Conservation (phyloP, 2,113 vertebrate genomes). For the Onychostoma macrolepis region DNA sequence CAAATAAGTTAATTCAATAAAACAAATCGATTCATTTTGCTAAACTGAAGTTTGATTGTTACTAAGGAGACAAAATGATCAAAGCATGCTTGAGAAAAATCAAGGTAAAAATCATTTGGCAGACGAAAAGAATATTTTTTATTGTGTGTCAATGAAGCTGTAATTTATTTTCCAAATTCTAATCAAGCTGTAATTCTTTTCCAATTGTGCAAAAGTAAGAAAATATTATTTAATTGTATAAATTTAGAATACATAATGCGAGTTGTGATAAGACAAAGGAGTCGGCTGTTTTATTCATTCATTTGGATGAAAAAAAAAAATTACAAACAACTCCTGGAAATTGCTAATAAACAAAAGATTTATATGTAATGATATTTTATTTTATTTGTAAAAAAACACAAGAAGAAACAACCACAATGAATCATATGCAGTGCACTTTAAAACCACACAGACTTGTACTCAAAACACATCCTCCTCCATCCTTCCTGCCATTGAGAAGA, state of each 20-base stretch:
- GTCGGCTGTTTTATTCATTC: not conserved
- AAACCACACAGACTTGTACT: constrained; percentile 51
- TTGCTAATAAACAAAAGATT: not conserved
- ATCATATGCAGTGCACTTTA: constrained; percentile 6
- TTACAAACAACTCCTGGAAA: not conserved
- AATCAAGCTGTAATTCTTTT: not conserved
- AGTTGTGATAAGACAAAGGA: not conserved
- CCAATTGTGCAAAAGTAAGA: not conserved
- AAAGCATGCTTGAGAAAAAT: not conserved
- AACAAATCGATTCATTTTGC: not conserved
- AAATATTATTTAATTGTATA: not conserved
- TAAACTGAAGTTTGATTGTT: not conserved
- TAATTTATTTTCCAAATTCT: too few relatives aligned
- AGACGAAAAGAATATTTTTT: not conserved
- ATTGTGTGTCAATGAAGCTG: not conserved
- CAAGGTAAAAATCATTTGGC: not conserved
- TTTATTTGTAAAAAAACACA: not conserved
- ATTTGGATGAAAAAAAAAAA: too few relatives aligned
- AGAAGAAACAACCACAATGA: not conserved
- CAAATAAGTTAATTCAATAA: not conserved
- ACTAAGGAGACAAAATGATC: not conserved
- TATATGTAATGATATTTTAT: not conserved
- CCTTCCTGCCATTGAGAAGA: constrained; percentile 53
- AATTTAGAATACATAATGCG: not conserved
- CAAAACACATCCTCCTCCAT: constrained; percentile 20